Evolutionary conservation across 2,888 invertebrate genomes (phyloP), one percentile per base, ranked within the genome.

Genomic region (Calephelis perditalis): DNA sequence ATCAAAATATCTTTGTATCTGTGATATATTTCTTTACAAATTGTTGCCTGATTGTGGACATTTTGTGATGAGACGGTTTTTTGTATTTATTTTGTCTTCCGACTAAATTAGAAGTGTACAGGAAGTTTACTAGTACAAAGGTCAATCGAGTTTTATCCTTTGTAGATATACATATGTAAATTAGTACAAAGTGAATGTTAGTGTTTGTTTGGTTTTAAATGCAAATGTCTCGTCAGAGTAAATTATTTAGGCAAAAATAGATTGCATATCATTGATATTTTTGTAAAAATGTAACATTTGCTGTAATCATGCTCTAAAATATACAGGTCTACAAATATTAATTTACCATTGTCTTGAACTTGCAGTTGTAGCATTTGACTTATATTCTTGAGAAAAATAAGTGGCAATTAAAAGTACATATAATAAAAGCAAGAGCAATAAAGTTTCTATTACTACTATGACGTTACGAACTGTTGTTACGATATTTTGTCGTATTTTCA

Each of bases 11-110:
- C 67, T 72, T 66, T 67, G 63, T 67, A 72, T 73, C 76, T 76
- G 76, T 76, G 76, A 76, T 76, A 76, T 68, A 68, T 69, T 69
- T 71, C 52, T 54, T 68, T 69, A 71, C 66, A 67, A 68, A 68
- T 63, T 65, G 60, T 59, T 63, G 70, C 67, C 68, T 68, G 70
- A 64, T 67, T 64, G 59, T 26, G 52, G 56, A 59, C 59, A 63
- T 68, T 58, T 68, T 65, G 61, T 57, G 62, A 66, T 70, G 66
- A 67, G 66, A 68, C 64, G 57, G 61, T 63, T 49, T 63, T 58
- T 61, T 62, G 62, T 66, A 63, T 70, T 71, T 63, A 63, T 69
- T 72, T 73, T 67, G 72, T 72, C 72, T 75, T 73, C 71, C 70
- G 66, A 66, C 62, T 65, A 65, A 60, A 47, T 47, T 63, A 46